These are phyloP conservation scores for Botia kubotai DNA, from an alignment of 2,797 vertebrate genomes.

Conservation along the genomic window DNA sequence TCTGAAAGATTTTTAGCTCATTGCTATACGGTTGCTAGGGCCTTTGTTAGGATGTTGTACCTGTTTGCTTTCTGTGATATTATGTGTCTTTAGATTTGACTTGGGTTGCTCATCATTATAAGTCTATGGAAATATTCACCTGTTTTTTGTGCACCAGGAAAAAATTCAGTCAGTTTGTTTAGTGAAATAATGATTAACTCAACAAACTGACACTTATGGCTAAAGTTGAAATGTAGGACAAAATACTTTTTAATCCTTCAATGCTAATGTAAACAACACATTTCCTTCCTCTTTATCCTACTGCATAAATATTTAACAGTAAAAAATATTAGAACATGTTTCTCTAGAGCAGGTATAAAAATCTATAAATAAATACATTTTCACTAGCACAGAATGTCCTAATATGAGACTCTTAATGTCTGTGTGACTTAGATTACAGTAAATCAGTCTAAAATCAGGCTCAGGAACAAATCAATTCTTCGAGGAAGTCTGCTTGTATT, in stretches of 20 bases:
- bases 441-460: not conserved
- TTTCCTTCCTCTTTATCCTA: constrained; percentile 19
- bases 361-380: not conserved
- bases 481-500: not conserved
- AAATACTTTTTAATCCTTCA: constrained; percentile 18
- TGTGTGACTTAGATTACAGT: not conserved
- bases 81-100: too few species aligned
- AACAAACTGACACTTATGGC: constrained; percentile 6
- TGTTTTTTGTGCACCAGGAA: not conserved
- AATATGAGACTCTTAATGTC: not conserved
- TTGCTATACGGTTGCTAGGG: too few species aligned
- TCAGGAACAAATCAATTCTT: not conserved
- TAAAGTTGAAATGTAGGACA: constrained; percentile 38
- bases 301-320: constrained; percentile 12
- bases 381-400: too few species aligned
- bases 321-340: not conserved
- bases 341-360: not conserved
- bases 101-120: too few species aligned
- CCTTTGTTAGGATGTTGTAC: too few species aligned
- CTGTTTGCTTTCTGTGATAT: too few species aligned
- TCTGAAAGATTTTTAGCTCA: too few species aligned
- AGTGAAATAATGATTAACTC: too few species aligned
- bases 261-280: constrained; percentile 48
- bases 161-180: too few species aligned
- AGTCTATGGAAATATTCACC: not conserved